These are phyloP conservation scores for Physocephala rufipes DNA, from an alignment of 2,888 invertebrate species.

Conservation along the genomic window DNA sequence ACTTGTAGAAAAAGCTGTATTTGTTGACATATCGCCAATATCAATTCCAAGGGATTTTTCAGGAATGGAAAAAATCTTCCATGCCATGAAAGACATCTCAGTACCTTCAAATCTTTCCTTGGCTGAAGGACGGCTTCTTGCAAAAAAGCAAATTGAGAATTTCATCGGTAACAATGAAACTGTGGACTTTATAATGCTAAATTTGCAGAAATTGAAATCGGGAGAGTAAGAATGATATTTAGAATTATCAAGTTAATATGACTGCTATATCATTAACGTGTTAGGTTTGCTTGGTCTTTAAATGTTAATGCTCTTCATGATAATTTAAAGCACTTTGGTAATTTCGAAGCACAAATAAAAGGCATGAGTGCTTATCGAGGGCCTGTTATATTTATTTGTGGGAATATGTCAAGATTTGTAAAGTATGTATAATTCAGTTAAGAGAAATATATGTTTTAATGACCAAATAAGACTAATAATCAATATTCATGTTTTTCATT, in stretches of 20 bases:
- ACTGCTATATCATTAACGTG: slow-evolving; percentile 19
- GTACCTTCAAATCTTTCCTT: slow-evolving; percentile 73
- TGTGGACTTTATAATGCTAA: slow-evolving; percentile 84
- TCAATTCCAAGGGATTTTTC: slow-evolving; percentile 69
- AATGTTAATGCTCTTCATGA: slow-evolving; percentile 79
- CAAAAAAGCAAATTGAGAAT: slow-evolving; percentile 73
- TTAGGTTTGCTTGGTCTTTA: slow-evolving; percentile 77
- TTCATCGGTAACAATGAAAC: slow-evolving; percentile 69
- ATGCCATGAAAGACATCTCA: slow-evolving; percentile 72
- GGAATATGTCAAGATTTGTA: slow-evolving; percentile 83
- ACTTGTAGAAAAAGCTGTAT: slow-evolving; percentile 73
- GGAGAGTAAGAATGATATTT: slow-evolving; percentile 53
- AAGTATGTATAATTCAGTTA: slow-evolving; percentile 67
- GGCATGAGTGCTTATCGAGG: slow-evolving; percentile 66
- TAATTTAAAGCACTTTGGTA: slow-evolving; percentile 68
- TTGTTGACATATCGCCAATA: slow-evolving; percentile 79
- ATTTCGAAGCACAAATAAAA: slow-evolving; percentile 43
- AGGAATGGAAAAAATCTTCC: slow-evolving; percentile 72
- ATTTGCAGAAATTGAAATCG: slow-evolving; percentile 73
- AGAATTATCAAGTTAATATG: background rate
- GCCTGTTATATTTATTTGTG: slow-evolving; percentile 85
- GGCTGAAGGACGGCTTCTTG: slow-evolving; percentile 75
- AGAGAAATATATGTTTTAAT: too few species aligned
- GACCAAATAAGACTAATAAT: too few species aligned
- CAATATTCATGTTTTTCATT: slow-evolving; percentile 39